Evolutionary conservation across 2,113 vertebrate genomes (phyloP).

Genomic region (Martes martes): DNA sequence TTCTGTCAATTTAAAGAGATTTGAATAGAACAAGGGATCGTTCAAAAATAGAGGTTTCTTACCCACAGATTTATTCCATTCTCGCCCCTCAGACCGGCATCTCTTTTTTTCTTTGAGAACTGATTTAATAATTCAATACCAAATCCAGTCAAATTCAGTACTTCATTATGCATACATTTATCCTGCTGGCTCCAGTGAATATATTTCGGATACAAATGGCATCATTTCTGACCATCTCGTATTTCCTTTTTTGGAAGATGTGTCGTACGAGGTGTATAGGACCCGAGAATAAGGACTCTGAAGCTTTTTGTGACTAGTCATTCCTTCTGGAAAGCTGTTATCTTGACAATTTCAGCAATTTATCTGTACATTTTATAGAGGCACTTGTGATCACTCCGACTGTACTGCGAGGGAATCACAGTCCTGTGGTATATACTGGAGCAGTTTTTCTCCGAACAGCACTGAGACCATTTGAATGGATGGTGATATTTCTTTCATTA

Average conservation of each 20-base stretch:
- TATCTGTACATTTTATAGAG: neutral
- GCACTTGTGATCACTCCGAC: neutral
- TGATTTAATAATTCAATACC: slow-evolving; percentile 49
- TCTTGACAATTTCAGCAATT: neutral
- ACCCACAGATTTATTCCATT: neutral
- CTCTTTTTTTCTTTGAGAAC: neutral
- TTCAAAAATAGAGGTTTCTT: neutral
- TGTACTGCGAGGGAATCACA: neutral
- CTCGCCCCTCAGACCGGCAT: neutral
- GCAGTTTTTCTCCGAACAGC: neutral
- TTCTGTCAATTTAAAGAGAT: slow-evolving; percentile 74
- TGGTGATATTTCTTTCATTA: neutral
- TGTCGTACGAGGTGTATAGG: neutral
- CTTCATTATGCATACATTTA: neutral
- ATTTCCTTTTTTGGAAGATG: neutral
- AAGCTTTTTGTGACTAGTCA: neutral
- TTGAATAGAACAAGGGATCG: slow-evolving; percentile 61
- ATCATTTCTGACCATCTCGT: neutral
- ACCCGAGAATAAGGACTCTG: neutral
- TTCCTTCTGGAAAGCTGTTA: neutral
- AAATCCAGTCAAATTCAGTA: slow-evolving; percentile 26
- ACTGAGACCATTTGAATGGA: neutral
- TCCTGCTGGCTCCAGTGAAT: neutral
- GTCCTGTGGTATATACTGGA: rapidly evolving
- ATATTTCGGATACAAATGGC: neutral